Evolutionary conservation across 2,888 invertebrate genomes (phyloP), one percentile per base, ranked within the genome.

Genomic region (Chaetoderma sp.): DNA sequence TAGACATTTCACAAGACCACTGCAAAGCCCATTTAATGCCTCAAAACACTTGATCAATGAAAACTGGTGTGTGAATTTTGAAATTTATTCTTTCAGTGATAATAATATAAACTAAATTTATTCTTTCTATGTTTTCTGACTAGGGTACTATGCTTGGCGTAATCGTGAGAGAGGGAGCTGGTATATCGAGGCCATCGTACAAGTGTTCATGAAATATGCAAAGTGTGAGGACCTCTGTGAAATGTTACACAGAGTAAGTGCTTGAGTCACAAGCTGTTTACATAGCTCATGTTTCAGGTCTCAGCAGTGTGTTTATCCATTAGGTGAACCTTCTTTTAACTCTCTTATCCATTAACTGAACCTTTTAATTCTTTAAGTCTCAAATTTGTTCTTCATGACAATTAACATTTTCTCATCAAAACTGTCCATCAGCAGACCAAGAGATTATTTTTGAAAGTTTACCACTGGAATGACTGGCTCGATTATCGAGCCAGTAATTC

Each of bases 91-190:
- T 13, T 36, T 36, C 10, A 10, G 13, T 10, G 13, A 36, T 36
- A 10, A 36, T 10, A 36, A 36, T 36, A 10, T 36, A 10, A 13
- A 10, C 39, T 10, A 10, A 10, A 36, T 36, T 1, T 52, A 10
- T 30, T 10, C 10, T 32, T 6, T n/a, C 3, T 16, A 3, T 25
- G 18, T 50, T 27, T 6, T 55, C 4, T 28, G 27, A 52, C 25
- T 65, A 82, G 83, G 82, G 50, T 83, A 83, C 69, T 78, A 78
- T 70, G 80, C 82, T 0, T 83, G 82, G 82, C 68, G 83, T 32
- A 80, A 80, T 49, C 61, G 80, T 13, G 83, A 81, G 44, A 36
- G 76, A 13, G 83, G 83, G 0, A 80, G 80, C 54, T 83, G 82
- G 82, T 83, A 81, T 69, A 80, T 83, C 18, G 79, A 82, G 59